Conservation (phyloP, 23 tunicate genomes). For the Styela plicata region DNA sequence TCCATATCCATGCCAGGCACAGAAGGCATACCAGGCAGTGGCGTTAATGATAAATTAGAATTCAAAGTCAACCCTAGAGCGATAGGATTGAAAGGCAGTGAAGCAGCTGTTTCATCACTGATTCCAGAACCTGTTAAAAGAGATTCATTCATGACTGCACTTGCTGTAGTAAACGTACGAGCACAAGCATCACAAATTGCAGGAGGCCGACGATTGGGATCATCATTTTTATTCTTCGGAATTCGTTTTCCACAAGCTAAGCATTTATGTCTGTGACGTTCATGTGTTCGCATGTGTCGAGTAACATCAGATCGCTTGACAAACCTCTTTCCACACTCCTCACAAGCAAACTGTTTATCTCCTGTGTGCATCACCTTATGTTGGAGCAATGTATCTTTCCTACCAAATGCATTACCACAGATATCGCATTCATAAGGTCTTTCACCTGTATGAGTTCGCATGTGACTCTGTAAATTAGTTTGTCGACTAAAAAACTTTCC, state of each 20-base stretch:
- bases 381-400: not conserved
- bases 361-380: not conserved
- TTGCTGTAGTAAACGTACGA: not conserved
- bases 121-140: not conserved
- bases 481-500: not conserved
- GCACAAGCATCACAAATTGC: not conserved
- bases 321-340: not conserved
- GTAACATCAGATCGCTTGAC: not conserved
- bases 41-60: too few species aligned
- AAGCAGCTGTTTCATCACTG: not conserved
- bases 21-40: not conserved
- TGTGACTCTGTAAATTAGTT: not conserved
- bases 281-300: not conserved
- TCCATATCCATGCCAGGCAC: not conserved
- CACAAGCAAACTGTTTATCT: not conserved
- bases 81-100: not conserved
- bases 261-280: not conserved
- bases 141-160: not conserved
- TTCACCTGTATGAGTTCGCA: not conserved
- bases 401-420: not conserved
- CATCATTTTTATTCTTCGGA: not conserved
- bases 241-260: not conserved
- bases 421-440: not conserved
- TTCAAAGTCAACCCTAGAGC: not conserved
- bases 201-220: not conserved